Conservation (phyloP, 2,888 invertebrate species). For the Pantelozetes paolii region DNA sequence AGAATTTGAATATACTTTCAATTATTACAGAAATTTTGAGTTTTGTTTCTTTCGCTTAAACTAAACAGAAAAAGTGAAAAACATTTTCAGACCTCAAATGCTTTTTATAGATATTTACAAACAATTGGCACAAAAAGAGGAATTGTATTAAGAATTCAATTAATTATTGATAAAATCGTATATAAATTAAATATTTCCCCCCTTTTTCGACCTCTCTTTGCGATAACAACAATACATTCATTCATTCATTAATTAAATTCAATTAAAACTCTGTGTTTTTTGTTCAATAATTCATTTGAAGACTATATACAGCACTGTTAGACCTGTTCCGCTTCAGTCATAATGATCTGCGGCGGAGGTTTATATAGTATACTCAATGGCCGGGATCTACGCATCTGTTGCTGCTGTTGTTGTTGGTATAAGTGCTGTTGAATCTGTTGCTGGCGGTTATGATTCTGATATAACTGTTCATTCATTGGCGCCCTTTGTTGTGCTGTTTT, state of each 20-base stretch:
- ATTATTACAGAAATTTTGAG: background rate
- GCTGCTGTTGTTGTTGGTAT: constrained; percentile 35
- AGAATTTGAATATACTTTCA: constrained; percentile 20
- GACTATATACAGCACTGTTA: constrained; percentile 26
- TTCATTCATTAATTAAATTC: too few species aligned
- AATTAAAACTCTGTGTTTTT: background rate
- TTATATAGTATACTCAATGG: constrained; percentile 49
- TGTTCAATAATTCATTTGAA: background rate
- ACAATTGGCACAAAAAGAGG: constrained; percentile 19
- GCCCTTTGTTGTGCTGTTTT: constrained; percentile 35
- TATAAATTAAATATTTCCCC: background rate
- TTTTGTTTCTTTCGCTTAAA: background rate
- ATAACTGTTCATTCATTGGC: constrained; percentile 8
- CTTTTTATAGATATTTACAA: background rate
- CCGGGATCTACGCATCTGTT: constrained; percentile 45
- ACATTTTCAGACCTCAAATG: too few species aligned
- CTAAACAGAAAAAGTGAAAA: background rate
- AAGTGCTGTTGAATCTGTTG: constrained; percentile 40
- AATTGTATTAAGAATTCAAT: background rate
- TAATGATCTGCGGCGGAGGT: constrained; percentile 47
- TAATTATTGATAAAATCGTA: background rate
- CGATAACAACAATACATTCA: background rate
- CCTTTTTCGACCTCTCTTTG: background rate
- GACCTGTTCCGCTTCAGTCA: constrained; percentile 46
- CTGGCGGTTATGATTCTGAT: constrained; percentile 35